These are phyloP conservation scores for Volucella zonaria DNA, from an alignment of 2,888 invertebrate species.

Conservation along the genomic window DNA sequence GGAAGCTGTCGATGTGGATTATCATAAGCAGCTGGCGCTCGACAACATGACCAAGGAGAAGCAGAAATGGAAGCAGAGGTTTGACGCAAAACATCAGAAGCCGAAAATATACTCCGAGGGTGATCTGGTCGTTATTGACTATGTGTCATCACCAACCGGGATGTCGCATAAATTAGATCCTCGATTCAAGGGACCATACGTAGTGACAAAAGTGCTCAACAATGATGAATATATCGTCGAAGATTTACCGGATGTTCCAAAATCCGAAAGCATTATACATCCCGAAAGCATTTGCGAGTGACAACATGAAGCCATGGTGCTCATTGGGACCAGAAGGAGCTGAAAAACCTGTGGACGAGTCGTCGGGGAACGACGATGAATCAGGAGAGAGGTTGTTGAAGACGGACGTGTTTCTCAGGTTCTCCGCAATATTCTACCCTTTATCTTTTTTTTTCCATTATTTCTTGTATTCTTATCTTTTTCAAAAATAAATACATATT, in stretches of 20 bases:
- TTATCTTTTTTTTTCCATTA: no score
- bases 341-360: constrained; percentile 14
- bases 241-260: constrained; percentile 28
- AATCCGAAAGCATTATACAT: constrained; percentile 11
- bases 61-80: constrained; percentile 27
- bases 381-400: constrained; percentile 1
- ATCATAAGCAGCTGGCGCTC: constrained; percentile 4
- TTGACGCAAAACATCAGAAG: constrained; percentile 17
- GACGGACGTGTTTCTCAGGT: neutral
- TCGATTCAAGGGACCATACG: constrained; percentile 41
- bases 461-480: no score
- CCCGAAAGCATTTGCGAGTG: no score
- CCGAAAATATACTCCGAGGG: constrained; percentile 24
- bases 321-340: constrained; percentile 2
- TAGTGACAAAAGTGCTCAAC: no score
- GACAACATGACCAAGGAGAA: constrained; percentile 29
- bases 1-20: neutral
- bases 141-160: constrained; percentile 26
- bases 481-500: no score
- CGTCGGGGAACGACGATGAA: constrained; percentile 33
- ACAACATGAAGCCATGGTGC: constrained; percentile 33
- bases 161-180: constrained; percentile 32
- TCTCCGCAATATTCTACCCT: no score
- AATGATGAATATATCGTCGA: constrained; percentile 23
- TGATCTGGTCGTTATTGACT: constrained; percentile 32